phyloP scores from a whole-genome alignment of 2,113 vertebrate species.

The Chroicocephalus ridibundus region DNA sequence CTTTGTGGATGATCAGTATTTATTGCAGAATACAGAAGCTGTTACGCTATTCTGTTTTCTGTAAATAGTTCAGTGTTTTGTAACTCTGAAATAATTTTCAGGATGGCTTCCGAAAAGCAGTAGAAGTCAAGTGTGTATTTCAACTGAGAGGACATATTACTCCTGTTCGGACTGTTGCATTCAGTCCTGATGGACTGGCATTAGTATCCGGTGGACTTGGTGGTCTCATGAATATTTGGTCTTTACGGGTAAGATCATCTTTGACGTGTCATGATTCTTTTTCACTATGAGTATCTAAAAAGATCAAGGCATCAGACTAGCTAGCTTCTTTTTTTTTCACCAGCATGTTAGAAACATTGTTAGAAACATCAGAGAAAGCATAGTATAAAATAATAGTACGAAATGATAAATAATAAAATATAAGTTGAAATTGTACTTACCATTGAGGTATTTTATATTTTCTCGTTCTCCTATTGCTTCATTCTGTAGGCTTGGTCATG shows the following conservation, averaged over 20 bases:
- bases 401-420: not conserved
- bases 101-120: conserved; percentile 73
- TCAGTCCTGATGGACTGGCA: conserved; percentile 91
- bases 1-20: not conserved
- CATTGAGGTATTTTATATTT: not conserved
- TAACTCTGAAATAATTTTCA: conserved; percentile 60
- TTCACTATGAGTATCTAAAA: not conserved
- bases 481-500: not conserved
- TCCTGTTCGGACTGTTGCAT: conserved; percentile 87
- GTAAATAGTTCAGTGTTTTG: not conserved
- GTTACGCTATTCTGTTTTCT: not conserved
- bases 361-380: not conserved
- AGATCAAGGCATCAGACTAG: not conserved
- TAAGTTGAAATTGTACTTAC: not conserved
- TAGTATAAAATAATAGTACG: not conserved
- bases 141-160: conserved; percentile 94
- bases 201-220: conserved; percentile 93
- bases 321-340: not conserved
- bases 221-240: conserved; percentile 98
- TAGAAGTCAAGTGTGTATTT: conserved; percentile 81
- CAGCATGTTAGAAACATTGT: not conserved
- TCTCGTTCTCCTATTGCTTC: not conserved
- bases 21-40: not conserved
- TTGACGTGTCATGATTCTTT: not conserved
- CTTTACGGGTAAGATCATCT: conserved; percentile 83